Evolutionary conservation across 2,888 invertebrate species (phyloP).

Genomic region (Parnassius glacialis): DNA sequence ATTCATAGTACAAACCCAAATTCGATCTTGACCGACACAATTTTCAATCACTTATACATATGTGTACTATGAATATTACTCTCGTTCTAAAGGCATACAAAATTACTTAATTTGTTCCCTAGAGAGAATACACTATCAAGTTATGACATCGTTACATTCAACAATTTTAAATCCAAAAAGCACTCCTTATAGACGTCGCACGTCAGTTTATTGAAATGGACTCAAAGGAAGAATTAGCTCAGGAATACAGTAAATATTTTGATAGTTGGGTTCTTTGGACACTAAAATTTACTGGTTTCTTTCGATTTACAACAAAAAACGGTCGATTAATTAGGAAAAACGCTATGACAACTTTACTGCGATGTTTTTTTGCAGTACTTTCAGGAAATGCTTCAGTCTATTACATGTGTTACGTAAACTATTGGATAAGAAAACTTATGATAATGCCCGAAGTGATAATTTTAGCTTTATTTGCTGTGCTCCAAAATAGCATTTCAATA

Average conservation of each 20-base stretch:
- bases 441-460: constrained; percentile 44
- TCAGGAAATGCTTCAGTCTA: constrained; percentile 23
- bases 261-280: constrained; percentile 19
- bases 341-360: constrained; percentile 23
- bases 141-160: no score
- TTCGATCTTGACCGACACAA: no score
- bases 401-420: constrained; percentile 41
- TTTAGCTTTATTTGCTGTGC: constrained; percentile 40
- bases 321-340: constrained; percentile 38
- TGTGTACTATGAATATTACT: no score
- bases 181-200: no score
- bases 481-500: constrained; percentile 41
- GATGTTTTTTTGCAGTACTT: constrained; percentile 8
- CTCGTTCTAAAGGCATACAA: no score
- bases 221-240: no score
- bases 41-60: no score
- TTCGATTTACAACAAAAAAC: constrained; percentile 48
- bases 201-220: no score
- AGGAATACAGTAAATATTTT: constrained; percentile 8
- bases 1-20: no score
- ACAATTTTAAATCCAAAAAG: no score
- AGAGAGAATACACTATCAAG: no score
- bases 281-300: constrained; percentile 39
- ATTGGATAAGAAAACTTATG: constrained; percentile 36
- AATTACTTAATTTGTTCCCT: no score